phyloP scores from a whole-genome alignment of 2,888 invertebrate species.

The Drosophila subsilvestris region DNA sequence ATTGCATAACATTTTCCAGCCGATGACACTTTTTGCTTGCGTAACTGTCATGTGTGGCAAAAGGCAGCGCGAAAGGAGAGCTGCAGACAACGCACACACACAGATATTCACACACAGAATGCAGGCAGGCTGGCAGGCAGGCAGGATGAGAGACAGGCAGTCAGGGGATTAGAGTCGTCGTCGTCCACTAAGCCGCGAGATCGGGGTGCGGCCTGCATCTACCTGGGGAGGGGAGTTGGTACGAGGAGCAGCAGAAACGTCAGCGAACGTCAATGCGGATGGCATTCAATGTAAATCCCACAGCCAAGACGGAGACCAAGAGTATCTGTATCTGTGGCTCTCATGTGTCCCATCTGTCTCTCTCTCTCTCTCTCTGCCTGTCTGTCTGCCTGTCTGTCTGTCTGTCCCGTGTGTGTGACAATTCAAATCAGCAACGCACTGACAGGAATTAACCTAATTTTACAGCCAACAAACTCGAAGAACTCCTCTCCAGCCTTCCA shows the following conservation, averaged over 20 bases:
- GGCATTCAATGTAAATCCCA: constrained; percentile 61
- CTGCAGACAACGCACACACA: constrained; percentile 9
- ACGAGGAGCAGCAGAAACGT: constrained; percentile 35
- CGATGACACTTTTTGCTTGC: constrained; percentile 53
- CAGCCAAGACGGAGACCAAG: constrained; percentile 40
- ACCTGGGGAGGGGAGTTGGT: not conserved
- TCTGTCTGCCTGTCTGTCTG: not conserved
- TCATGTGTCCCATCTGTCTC: not conserved
- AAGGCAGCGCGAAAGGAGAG: constrained; percentile 7
- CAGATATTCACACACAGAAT: not conserved
- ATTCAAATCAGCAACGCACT: constrained; percentile 78
- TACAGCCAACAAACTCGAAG: constrained; percentile 71
- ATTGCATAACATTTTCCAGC: constrained; percentile 38
- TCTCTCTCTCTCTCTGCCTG: constrained; percentile 5
- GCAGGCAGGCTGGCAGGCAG: not conserved
- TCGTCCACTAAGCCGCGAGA: constrained; percentile 50
- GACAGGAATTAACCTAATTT: constrained; percentile 81
- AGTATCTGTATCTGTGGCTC: constrained; percentile 18
- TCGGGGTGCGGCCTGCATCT: constrained; percentile 20
- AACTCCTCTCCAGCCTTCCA: constrained; percentile 4
- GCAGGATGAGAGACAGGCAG: no score
- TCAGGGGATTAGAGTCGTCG: constrained; percentile 55
- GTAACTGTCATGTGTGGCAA: constrained; percentile 50
- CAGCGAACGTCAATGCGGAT: constrained; percentile 66
- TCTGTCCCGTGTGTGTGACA: constrained; percentile 62